Conservation (phyloP, 1,140 invertebrate species). For the Anastrepha obliqua region DNA sequence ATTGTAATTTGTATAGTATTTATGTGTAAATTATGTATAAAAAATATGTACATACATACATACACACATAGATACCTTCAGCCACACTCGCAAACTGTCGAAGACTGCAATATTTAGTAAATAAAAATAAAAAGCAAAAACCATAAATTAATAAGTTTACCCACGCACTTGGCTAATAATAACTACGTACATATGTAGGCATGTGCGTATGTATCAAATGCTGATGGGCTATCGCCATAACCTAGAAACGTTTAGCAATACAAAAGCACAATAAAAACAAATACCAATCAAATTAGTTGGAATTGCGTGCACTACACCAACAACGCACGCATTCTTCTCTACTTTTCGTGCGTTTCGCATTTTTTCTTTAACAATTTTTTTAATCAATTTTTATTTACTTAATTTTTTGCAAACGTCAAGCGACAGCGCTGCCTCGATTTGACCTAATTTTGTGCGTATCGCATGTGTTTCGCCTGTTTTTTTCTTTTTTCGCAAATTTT, state of each 20-base stretch:
- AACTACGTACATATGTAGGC: no score
- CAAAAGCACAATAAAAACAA: neutral
- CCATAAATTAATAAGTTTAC: no score
- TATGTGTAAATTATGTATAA: no score
- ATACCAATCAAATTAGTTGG: no score
- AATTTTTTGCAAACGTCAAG: neutral
- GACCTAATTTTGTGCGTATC: slow-evolving; percentile 53
- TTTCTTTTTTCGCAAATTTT: neutral
- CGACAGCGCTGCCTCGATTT: neutral
- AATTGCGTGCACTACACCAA: neutral
- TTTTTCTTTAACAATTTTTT: neutral
- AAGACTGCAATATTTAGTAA: no score
- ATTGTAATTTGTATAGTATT: no score
- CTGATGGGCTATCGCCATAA: neutral
- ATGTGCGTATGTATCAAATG: no score
- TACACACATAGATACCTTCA: no score
- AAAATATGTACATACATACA: no score
- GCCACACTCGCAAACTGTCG: no score
- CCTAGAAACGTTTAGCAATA: neutral
- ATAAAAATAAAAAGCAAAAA: no score
- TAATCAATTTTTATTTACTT: neutral
- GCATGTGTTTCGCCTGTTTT: slow-evolving; percentile 25
- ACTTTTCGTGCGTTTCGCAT: slow-evolving; percentile 35
- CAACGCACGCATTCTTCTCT: neutral
- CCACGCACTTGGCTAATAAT: no score